Evolutionary conservation across 2,797 vertebrate species (phyloP).

Genomic region (Aplochiton taeniatus): DNA sequence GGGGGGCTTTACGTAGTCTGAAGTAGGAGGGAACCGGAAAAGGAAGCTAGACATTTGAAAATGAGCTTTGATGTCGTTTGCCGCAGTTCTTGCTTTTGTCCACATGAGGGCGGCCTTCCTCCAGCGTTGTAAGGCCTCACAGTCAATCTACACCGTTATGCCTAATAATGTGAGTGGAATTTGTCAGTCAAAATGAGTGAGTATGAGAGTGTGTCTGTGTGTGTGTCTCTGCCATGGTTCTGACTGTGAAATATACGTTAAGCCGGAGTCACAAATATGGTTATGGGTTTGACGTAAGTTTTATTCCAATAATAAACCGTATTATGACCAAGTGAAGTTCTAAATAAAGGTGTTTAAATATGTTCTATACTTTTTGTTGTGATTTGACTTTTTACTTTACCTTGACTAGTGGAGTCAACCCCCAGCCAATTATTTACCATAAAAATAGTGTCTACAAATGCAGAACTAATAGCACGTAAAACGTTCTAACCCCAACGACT

Average conservation of each 20-base stretch:
- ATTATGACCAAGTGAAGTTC: conserved; percentile 49
- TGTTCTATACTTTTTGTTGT: conserved; percentile 25
- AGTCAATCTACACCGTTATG: conserved; percentile 58
- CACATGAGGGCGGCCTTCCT: conserved; percentile 57
- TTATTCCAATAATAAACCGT: conserved; percentile 52
- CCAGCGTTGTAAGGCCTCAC: conserved; percentile 30
- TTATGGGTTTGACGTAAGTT: conserved; percentile 48
- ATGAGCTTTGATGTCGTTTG: conserved; percentile 41
- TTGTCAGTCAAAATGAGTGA: too few relatives aligned
- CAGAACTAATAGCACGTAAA: too few relatives aligned
- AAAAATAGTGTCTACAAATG: too few relatives aligned
- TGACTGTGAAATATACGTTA: conserved; percentile 55
- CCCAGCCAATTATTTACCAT: too few relatives aligned
- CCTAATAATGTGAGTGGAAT: conserved; percentile 50
- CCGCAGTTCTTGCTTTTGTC: conserved; percentile 58
- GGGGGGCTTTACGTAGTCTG: conserved; percentile 24
- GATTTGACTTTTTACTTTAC: conserved; percentile 16
- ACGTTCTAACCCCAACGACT: too few relatives aligned
- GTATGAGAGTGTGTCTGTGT: too few relatives aligned
- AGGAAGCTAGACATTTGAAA: conserved; percentile 30
- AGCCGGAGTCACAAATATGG: conserved; percentile 38
- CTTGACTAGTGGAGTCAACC: not conserved
- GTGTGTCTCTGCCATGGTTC: conserved; percentile 20
- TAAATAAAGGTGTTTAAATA: conserved; percentile 52
- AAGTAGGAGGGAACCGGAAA: conserved; percentile 3